Percentiles rank a stretch among this genome's conserved stretches.
Evolutionary conservation across 2,113 vertebrate species (phyloP).

Genomic region (Tychaedon coryphoeus): DNA sequence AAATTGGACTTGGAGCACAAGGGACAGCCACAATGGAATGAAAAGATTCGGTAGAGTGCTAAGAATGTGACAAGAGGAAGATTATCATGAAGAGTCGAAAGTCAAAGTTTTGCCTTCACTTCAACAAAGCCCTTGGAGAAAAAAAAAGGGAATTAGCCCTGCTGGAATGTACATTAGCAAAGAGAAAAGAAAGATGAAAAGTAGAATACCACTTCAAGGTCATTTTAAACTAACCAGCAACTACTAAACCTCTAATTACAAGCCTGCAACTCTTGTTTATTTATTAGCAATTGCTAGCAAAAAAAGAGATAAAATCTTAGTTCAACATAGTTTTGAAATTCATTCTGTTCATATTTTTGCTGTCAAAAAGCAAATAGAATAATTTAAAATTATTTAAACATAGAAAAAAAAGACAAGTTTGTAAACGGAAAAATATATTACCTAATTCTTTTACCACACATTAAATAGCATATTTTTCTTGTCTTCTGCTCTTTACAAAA

Average conservation of each 20-base stretch:
- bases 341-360: not conserved
- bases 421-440: not conserved
- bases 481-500: not conserved
- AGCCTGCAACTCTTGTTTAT: slow-evolving; percentile 1
- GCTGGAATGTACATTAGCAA: not conserved
- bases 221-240: slow-evolving; percentile 25
- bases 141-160: not conserved
- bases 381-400: not conserved
- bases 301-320: not conserved
- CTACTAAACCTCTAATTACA: slow-evolving; percentile 5
- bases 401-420: not conserved
- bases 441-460: not conserved
- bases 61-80: slow-evolving; percentile 29
- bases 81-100: not conserved
- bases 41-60: slow-evolving; percentile 16
- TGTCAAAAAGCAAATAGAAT: not conserved
- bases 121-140: not conserved
- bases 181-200: not conserved
- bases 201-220: slow-evolving; percentile 17
- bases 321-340: not conserved
- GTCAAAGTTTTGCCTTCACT: slow-evolving; percentile 2
- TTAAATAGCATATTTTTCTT: not conserved
- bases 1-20: slow-evolving; percentile 45
- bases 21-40: slow-evolving; percentile 14
- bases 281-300: not conserved